Base-by-base conservation (phyloP, 1,140 invertebrate genomes). In the Bilobella aurantiaca region DNA sequence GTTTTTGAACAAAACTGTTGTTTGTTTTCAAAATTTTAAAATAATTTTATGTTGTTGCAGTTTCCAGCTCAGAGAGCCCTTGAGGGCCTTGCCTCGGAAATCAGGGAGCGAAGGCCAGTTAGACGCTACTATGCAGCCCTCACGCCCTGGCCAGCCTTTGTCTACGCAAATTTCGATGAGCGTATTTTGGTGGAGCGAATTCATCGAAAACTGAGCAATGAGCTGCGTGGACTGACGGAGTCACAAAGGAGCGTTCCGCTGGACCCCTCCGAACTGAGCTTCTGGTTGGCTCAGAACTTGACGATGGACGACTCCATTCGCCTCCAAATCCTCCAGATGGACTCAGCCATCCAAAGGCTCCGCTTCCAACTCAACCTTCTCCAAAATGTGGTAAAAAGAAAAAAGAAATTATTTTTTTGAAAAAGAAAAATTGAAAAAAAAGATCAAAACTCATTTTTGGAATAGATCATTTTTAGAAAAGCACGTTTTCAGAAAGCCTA, bases 261-360 rank as follows among this genome's bases (percentile, higher is more conserved):
- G 65, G 84, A 87, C 77, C 80, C 86, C 8, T 77, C 82, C 61
- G 82, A 87, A 67, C 79, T 90, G 70, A 89, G 87, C 18, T 90
- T 85, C 77, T 91, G 88, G 87, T 82, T 88, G 49, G 86, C 86
- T 47, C 83, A 85, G 67, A 88, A 88, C 78, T 76, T 91, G 29
- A 81, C 86, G 30, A 76, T 90, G 58, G 79, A 83, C 70, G 81
- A 86, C 69, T 76, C 63, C 0, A 34, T 63, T 65, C 78, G 83
- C 27, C 76, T 86, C 3, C 76, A 78, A 64, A 76, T 89, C 31
- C 79, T 90, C 47, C 77, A 75, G 64, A 79, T 84, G 29, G 82
- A 89, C 76, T 83, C 81, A 75, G 81, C 84, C n/a, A 80, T 86
- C 73, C 80, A 84, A 67, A 80, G 87, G 63, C 78, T 90, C n/a